Conservation (phyloP, 2,888 invertebrate genomes). For the Epinotia brunnichana region DNA sequence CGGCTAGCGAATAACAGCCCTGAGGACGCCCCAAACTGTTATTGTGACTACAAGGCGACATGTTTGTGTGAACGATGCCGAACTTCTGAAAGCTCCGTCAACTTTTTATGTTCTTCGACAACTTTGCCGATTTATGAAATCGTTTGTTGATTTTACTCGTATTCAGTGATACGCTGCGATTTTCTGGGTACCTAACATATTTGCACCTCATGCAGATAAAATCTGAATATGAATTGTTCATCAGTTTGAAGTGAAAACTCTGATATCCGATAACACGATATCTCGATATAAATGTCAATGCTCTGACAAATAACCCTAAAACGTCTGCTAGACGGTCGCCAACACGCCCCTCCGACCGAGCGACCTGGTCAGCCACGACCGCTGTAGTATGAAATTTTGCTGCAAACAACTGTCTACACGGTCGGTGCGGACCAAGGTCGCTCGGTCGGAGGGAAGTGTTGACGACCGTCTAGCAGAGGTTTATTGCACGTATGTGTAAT, state of each 20-base stretch:
- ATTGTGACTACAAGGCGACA: constrained; percentile 23
- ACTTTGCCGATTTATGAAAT: constrained; percentile 44
- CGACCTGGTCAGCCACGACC: no score
- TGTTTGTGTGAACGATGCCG: constrained; percentile 10
- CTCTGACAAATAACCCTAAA: not conserved
- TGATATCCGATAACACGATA: not conserved
- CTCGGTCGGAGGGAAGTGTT: no score
- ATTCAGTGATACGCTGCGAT: not conserved
- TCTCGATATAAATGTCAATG: constrained; percentile 18
- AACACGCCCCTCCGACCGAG: no score
- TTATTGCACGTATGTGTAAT: not conserved
- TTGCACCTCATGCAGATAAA: not conserved
- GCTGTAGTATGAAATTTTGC: no score
- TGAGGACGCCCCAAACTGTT: no score
- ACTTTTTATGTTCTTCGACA: constrained; percentile 47
- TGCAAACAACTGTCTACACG: no score
- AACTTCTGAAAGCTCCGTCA: constrained; percentile 12
- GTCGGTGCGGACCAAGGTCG: no score
- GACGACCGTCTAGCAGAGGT: no score
- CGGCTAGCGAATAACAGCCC: no score
- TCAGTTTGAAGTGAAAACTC: not conserved
- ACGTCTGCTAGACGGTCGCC: no score
- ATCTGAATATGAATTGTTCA: not conserved
- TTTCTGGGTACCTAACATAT: not conserved
- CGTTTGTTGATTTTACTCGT: constrained; percentile 23